A percentile compares a stretch with the other conserved stretches of the same genome.
phyloP scores from a whole-genome alignment of 1,140 invertebrate genomes.

The Polyergus mexicanus region DNA sequence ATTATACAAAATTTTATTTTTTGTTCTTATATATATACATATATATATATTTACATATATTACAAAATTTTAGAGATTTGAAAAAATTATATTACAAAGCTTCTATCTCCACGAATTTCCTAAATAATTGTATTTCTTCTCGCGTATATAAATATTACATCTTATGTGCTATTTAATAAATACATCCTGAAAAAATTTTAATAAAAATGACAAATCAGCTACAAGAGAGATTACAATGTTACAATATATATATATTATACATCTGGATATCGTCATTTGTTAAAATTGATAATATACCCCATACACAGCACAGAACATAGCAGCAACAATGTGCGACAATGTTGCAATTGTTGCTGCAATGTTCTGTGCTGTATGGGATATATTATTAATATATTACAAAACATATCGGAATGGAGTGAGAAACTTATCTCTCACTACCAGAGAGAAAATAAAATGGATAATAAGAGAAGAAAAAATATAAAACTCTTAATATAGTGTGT shows the following conservation, averaged over 20 bases:
- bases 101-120: neutral
- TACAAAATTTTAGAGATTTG: neutral
- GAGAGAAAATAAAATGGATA: neutral
- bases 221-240: neutral
- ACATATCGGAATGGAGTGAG: neutral
- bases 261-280: neutral
- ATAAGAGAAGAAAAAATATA: neutral
- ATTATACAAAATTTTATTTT: neutral
- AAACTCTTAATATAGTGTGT: neutral
- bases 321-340: too few relatives aligned
- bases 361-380: too few relatives aligned
- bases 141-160: neutral
- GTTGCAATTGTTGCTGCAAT: too few relatives aligned
- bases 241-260: neutral
- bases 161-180: neutral
- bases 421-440: neutral
- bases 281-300: conserved; percentile 1
- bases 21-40: neutral
- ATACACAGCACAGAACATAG: too few relatives aligned
- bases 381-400: too few relatives aligned
- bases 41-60: neutral
- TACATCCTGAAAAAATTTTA: neutral
- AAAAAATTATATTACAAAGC: neutral
- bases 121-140: neutral
- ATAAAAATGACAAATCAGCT: neutral